Evolutionary conservation across 2,888 invertebrate species (phyloP).

Genomic region (Anticlea derivata): DNA sequence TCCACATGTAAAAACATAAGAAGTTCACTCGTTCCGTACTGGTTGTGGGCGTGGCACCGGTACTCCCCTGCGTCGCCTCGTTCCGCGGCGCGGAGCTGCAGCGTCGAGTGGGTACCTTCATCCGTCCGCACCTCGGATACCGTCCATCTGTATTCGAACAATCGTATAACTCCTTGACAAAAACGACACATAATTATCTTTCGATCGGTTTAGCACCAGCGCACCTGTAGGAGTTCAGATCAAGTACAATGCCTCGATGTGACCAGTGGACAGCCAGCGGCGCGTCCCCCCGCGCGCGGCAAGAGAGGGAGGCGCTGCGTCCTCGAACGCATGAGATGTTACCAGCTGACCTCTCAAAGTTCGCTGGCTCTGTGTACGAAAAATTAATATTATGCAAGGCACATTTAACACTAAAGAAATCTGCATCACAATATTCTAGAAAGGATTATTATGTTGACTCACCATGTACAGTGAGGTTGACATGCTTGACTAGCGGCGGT

Average conservation of each 20-base stretch:
- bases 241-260: slow-evolving; percentile 86
- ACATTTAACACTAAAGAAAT: too few species aligned
- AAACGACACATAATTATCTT: too few species aligned
- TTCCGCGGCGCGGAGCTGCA: slow-evolving; percentile 86
- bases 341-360: slow-evolving; percentile 85
- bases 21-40: slow-evolving; percentile 86
- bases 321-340: slow-evolving; percentile 85
- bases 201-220: too few species aligned
- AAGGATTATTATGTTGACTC: too few species aligned
- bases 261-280: slow-evolving; percentile 92
- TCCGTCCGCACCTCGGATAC: slow-evolving; percentile 87
- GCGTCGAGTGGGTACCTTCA: slow-evolving; percentile 86
- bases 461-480: slow-evolving; percentile 92
- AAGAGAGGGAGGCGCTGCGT: slow-evolving; percentile 85
- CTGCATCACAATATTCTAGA: too few species aligned
- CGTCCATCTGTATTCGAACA: slow-evolving; percentile 66
- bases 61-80: slow-evolving; percentile 88
- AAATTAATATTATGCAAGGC: background rate
- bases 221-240: slow-evolving; percentile 86
- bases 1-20: slow-evolving; percentile 87
- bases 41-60: slow-evolving; percentile 88
- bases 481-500: slow-evolving; percentile 89
- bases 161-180: background rate
- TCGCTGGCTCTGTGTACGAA: slow-evolving; percentile 86
- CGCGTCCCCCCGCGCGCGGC: slow-evolving; percentile 90